Evolutionary conservation across 2,888 invertebrate genomes (phyloP).

Genomic region (Epirrhoe tristata): DNA sequence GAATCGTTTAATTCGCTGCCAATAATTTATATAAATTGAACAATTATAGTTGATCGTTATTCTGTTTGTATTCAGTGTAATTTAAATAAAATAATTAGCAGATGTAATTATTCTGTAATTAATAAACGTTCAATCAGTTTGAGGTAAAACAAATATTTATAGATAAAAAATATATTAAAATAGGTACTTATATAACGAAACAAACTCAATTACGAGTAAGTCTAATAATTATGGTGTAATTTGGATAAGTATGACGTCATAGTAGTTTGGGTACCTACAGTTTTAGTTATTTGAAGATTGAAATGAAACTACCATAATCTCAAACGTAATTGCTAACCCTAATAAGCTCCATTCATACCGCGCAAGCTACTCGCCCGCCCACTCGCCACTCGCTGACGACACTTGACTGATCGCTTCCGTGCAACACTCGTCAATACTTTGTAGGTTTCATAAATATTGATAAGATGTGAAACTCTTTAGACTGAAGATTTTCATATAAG

Average conservation of each 20-base stretch:
- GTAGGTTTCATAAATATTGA: constrained; percentile 1
- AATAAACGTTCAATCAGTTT: background rate
- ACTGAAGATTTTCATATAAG: too few relatives aligned
- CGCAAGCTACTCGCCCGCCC: constrained; percentile 41
- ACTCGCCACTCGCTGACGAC: constrained; percentile 37
- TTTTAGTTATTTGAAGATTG: too few relatives aligned
- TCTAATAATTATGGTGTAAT: too few relatives aligned
- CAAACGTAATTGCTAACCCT: background rate
- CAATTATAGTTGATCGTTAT: background rate
- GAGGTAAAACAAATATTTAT: background rate
- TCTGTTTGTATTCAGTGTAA: background rate
- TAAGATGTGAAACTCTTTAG: constrained; percentile 21
- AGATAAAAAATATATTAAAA: background rate
- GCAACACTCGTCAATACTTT: constrained; percentile 28
- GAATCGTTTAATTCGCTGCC: background rate
- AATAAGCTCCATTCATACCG: constrained; percentile 28
- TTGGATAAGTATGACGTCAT: too few relatives aligned
- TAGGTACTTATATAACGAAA: background rate
- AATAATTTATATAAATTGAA: background rate
- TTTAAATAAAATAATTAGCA: background rate
- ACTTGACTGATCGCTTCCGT: constrained; percentile 51
- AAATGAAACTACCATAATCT: background rate
- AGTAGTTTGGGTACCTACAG: too few relatives aligned
- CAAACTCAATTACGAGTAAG: too few relatives aligned
- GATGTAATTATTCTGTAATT: background rate